Evolutionary conservation across 2,888 invertebrate species (phyloP).

Genomic region (Polylopha cassiicola): DNA sequence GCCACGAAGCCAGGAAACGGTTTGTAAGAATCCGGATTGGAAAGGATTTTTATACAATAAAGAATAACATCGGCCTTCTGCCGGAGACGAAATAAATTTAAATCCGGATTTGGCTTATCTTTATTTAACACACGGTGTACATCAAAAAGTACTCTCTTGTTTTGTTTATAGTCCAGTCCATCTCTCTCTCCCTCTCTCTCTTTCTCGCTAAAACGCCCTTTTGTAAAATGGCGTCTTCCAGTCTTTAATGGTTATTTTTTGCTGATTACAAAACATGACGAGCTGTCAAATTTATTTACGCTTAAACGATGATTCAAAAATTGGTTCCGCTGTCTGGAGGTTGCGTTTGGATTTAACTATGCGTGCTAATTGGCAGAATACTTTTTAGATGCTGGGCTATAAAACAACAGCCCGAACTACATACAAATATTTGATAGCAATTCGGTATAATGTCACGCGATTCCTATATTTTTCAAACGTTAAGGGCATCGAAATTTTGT

Average conservation of each 20-base stretch:
- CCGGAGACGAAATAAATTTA: slow-evolving; percentile 17
- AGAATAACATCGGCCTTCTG: slow-evolving; percentile 8
- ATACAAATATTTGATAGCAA: too few species aligned
- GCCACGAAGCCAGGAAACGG: slow-evolving; percentile 8
- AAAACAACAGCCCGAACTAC: too few species aligned
- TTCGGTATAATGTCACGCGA: too few species aligned
- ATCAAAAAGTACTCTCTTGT: slow-evolving; percentile 3
- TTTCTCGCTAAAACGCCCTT: too few species aligned
- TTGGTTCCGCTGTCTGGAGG: slow-evolving; percentile 12
- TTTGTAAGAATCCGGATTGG: slow-evolving; percentile 21
- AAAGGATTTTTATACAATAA: slow-evolving; percentile 16
- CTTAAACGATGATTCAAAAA: slow-evolving; percentile 9
- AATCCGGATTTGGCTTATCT: slow-evolving; percentile 11
- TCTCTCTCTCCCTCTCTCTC: too few species aligned
- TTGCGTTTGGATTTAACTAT: slow-evolving; percentile 4
- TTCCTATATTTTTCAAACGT: too few species aligned
- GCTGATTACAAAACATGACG: slow-evolving; percentile 8
- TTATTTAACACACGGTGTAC: slow-evolving; percentile 17
- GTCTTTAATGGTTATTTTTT: too few species aligned
- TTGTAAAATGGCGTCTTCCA: too few species aligned
- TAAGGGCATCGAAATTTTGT: too few species aligned
- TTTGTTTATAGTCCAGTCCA: too few species aligned
- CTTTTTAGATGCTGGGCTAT: too few species aligned
- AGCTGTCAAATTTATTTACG: slow-evolving; percentile 7
- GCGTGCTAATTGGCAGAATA: too few species aligned